Base-by-base conservation (phyloP, 1,140 invertebrate genomes). In the Drosophila hydei region DNA sequence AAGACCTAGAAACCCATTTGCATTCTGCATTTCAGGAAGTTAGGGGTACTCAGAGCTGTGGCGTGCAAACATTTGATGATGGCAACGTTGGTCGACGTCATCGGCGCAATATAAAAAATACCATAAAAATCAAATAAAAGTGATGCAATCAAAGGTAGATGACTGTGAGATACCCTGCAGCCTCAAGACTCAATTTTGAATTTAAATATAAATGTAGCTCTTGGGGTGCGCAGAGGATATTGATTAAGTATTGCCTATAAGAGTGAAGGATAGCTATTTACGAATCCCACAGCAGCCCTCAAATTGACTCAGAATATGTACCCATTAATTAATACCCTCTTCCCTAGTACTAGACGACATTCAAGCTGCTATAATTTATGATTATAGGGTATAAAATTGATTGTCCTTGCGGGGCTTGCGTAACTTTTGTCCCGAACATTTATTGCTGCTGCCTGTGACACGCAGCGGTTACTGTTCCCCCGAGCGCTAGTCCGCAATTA, bases 91-190 rank as follows among this genome's bases (percentile, higher is more conserved):
- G 68, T 30, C 76, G 61, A 81, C 77, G 74, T 80, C 80, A 85
- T 74, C 73, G 65, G 38, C 36, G 30, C 42, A 77, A 77, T 78
- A 81, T 77, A 78, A 87, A 87, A 80, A 88, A 58, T 69, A 71
- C 38, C 56, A 81, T 88, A 72, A 77, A 81, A 87, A 78, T 65
- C 51, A 58, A 58, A 33, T 67, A 38, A 11, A 55, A n/a, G 1
- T n/a, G 9, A 4, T n/a, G 16, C 33, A 56, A 6, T 6, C 12
- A 1, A 1, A 12, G n/a, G 1, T 33, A 14, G 0, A 19, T 12
- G 12, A 51, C 52, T 51, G 2, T 0, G 0, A 0, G 12, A 36
- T 23, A 50, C 61, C 61, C 61, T 55, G 14, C 12, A 43, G 1
- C 3, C n/a, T n/a, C 1, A 7, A 0, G 0, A 21, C 16, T 9